Conservation (phyloP, 2,113 vertebrate genomes). For the Egretta garzetta region DNA sequence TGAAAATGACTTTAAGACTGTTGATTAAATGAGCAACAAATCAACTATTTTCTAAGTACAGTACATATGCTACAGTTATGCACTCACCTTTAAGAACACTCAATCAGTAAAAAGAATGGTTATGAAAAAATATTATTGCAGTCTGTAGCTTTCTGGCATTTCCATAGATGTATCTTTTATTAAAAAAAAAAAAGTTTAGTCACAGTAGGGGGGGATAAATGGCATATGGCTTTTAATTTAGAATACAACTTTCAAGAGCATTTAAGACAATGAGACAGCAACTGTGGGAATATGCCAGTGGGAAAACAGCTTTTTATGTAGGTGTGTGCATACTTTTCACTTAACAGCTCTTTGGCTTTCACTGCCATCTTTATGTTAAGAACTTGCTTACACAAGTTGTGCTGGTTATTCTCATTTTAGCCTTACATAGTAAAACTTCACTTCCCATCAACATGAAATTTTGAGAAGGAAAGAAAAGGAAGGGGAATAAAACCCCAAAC, state of each 20-base stretch:
- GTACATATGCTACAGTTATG: background rate
- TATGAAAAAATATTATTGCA: background rate
- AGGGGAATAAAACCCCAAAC: accelerated
- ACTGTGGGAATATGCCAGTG: background rate
- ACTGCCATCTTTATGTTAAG: background rate
- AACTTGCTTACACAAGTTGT: background rate
- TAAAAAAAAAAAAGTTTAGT: background rate
- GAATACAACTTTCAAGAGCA: background rate
- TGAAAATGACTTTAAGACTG: background rate
- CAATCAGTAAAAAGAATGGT: background rate
- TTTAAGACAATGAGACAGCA: background rate
- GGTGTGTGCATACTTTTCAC: background rate
- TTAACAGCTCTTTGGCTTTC: background rate
- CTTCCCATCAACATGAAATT: background rate
- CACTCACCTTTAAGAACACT: background rate
- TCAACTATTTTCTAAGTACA: background rate
- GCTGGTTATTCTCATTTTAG: background rate
- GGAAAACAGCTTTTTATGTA: background rate
- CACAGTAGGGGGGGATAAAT: background rate
- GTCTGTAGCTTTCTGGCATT: background rate
- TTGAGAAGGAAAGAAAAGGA: background rate
- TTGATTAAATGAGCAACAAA: background rate
- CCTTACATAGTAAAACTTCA: background rate
- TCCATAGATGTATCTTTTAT: background rate
- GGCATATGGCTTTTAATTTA: background rate